Conservation (phyloP, 2,888 invertebrate genomes). For the Eristalis intricaria region DNA sequence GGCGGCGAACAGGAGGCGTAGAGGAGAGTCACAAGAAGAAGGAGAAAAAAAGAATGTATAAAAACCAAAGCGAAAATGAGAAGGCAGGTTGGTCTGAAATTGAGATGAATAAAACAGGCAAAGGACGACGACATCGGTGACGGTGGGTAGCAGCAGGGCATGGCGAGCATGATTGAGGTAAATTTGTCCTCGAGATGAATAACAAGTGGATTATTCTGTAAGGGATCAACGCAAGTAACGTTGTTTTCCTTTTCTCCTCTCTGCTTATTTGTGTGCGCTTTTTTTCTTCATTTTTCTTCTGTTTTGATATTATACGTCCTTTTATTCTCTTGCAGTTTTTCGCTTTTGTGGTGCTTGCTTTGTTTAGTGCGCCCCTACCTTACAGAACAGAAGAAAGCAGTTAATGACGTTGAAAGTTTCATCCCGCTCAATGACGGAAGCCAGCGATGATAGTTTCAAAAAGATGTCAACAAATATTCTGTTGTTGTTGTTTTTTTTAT, state of each 20-base stretch:
- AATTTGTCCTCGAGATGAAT: conserved; percentile 66
- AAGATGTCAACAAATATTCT: not conserved
- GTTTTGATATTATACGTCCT: not conserved
- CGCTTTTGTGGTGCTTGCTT: not conserved
- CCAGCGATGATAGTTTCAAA: not conserved
- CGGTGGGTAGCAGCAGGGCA: not conserved
- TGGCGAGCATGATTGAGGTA: conserved; percentile 59
- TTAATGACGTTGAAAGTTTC: not conserved
- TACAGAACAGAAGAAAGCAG: not conserved
- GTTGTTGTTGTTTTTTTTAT: not conserved
- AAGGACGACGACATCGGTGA: conserved; percentile 13
- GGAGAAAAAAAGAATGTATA: not conserved
- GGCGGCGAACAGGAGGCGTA: conserved; percentile 3
- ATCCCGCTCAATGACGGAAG: not conserved
- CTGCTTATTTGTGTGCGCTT: not conserved
- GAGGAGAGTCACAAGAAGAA: conserved; percentile 7
- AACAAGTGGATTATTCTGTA: conserved; percentile 61
- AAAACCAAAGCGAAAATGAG: conserved; percentile 37
- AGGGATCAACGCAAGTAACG: conserved; percentile 20
- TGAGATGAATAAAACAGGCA: conserved; percentile 60
- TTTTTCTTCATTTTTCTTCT: too few relatives aligned
- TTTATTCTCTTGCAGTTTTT: not conserved
- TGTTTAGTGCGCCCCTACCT: not conserved
- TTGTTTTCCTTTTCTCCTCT: not conserved
- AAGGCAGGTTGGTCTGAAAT: conserved; percentile 40